Evolutionary conservation across 2,888 invertebrate genomes (phyloP).

Genomic region (Trissolcus japonicus): DNA sequence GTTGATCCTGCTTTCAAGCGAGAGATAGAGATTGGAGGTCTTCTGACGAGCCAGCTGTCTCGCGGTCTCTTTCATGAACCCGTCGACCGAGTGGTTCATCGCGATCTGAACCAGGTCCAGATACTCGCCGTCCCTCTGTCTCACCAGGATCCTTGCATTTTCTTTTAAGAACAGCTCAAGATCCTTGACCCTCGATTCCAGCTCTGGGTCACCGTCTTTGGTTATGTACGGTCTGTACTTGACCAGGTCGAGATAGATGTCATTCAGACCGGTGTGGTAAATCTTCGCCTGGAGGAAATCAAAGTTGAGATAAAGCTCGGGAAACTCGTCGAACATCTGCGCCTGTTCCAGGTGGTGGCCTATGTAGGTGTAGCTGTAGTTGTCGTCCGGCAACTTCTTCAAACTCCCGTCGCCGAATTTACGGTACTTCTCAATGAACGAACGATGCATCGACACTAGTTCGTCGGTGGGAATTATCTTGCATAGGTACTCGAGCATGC

Average conservation of each 20-base stretch:
- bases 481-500: slow-evolving; percentile 81
- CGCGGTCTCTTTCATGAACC: slow-evolving; percentile 80
- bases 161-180: slow-evolving; percentile 81
- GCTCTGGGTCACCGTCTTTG: slow-evolving; percentile 75
- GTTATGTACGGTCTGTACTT: slow-evolving; percentile 81
- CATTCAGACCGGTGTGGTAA: slow-evolving; percentile 82
- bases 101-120: slow-evolving; percentile 84
- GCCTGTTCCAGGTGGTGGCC: slow-evolving; percentile 84
- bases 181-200: slow-evolving; percentile 77
- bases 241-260: slow-evolving; percentile 82
- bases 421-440: slow-evolving; percentile 80
- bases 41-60: slow-evolving; percentile 77
- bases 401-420: slow-evolving; percentile 77
- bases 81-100: slow-evolving; percentile 80
- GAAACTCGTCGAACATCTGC: slow-evolving; percentile 78
- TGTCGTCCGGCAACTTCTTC: slow-evolving; percentile 82
- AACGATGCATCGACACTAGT: slow-evolving; percentile 78
- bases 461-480: slow-evolving; percentile 75
- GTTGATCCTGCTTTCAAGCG: slow-evolving; percentile 75
- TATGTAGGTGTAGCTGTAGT: slow-evolving; percentile 84
- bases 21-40: slow-evolving; percentile 79
- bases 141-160: slow-evolving; percentile 81
- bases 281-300: slow-evolving; percentile 85
- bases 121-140: slow-evolving; percentile 78
- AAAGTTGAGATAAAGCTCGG: slow-evolving; percentile 81